A percentile compares a stretch with the other conserved stretches of the same genome.
Evolutionary conservation across 2,888 invertebrate genomes (phyloP).

Genomic region (Erynnis tages): DNA sequence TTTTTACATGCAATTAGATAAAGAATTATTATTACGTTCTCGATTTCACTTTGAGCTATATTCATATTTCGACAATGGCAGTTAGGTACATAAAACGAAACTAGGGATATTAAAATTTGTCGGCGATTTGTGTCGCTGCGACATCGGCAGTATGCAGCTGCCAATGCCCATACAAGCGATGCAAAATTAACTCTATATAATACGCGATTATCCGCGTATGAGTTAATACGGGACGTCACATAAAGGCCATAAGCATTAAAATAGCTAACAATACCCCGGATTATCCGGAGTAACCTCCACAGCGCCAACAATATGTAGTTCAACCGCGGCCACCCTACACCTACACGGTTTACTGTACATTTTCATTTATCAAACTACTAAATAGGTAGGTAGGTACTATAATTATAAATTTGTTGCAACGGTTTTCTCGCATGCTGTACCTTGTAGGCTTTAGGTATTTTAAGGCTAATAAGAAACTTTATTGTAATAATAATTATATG

Average conservation of each 20-base stretch:
- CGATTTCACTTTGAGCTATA: background rate
- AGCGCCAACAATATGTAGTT: constrained; percentile 56
- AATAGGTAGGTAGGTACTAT: too few relatives aligned
- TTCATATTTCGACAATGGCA: background rate
- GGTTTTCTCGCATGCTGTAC: too few relatives aligned
- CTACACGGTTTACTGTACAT: background rate
- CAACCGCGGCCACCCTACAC: constrained; percentile 41
- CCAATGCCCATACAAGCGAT: constrained; percentile 59
- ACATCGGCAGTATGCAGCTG: constrained; percentile 62
- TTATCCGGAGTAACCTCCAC: constrained; percentile 69
- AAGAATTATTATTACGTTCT: too few relatives aligned
- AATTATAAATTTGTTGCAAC: too few relatives aligned
- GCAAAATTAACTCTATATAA: constrained; percentile 79
- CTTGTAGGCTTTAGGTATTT: too few relatives aligned
- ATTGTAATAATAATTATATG: too few relatives aligned
- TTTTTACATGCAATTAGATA: too few relatives aligned
- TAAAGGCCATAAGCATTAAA: constrained; percentile 77
- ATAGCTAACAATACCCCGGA: constrained; percentile 76
- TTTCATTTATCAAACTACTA: background rate
- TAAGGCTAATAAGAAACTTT: too few relatives aligned
- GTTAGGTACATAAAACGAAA: background rate
- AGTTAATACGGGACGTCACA: constrained; percentile 74
- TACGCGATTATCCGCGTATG: constrained; percentile 79
- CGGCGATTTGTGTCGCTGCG: constrained; percentile 51
- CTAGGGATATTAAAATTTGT: constrained; percentile 37